phyloP scores from a whole-genome alignment of 2,797 vertebrate genomes.

The Macropodus opercularis region DNA sequence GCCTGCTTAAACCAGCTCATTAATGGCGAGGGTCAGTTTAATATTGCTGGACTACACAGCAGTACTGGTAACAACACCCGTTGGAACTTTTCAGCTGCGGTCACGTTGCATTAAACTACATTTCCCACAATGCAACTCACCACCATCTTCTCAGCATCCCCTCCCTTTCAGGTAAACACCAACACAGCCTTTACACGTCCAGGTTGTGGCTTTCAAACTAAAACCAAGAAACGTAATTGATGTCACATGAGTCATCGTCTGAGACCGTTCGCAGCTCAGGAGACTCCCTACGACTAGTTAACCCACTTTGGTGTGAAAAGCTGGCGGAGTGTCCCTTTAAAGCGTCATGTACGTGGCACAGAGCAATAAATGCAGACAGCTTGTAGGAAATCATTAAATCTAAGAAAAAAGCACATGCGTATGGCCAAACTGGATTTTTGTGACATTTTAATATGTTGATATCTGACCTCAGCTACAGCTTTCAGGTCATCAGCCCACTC shows the following conservation, averaged over 20 bases:
- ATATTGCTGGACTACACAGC: too few relatives aligned
- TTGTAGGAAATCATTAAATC: neutral
- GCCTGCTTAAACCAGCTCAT: too few relatives aligned
- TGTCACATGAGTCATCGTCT: constrained; percentile 13
- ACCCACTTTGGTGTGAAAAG: neutral
- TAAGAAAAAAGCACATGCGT: neutral
- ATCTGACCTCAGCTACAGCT: neutral
- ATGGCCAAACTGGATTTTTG: too few relatives aligned
- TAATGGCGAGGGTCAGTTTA: too few relatives aligned
- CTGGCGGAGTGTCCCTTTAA: constrained; percentile 3
- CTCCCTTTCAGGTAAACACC: neutral
- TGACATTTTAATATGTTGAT: too few relatives aligned
- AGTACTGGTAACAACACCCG: too few relatives aligned
- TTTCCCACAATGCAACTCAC: neutral
- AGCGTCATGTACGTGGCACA: neutral
- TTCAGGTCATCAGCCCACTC: neutral
- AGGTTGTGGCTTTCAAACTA: neutral
- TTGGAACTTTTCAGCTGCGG: too few relatives aligned
- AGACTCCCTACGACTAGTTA: neutral
- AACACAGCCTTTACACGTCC: neutral
- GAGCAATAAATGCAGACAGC: too few relatives aligned
- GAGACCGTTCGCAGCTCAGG: neutral
- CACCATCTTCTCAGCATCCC: neutral
- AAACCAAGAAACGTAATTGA: neutral
- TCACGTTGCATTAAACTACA: neutral